Evolutionary conservation across 2,888 invertebrate species (phyloP), one percentile per base, ranked within the genome.

Genomic region (Scotopteryx bipunctaria): DNA sequence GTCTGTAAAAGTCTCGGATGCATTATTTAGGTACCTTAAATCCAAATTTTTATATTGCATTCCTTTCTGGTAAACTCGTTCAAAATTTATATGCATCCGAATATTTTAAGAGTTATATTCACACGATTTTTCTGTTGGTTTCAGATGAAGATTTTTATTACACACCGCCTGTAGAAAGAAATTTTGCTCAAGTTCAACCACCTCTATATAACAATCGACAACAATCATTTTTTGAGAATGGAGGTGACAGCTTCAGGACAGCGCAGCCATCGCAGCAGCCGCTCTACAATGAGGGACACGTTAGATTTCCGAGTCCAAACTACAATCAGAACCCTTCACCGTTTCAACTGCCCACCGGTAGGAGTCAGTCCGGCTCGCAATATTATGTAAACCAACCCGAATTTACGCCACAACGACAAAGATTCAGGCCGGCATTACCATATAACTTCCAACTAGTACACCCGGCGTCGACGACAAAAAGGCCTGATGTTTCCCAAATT

Each of bases 401-500:
- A 65, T 83, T 86, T 61, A 71, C 81, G 41, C 63, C 81, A 38
- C 88, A 81, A 60, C 73, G 83, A 43, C 86, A 82, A 67, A 82
- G 84, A 61, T 86, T 82, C 61, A 81, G 85, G 70, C 88, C 85
- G 44, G 78, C 86, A 16, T 64, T 83, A 53, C 89, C 90, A 37
- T 88, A 80, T 50, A 91, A 89, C 60, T 90, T 78, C 65, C 89
- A 91, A 74, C 69, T 86, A 57, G 75, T 83, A 38, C 88, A 90
- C 57, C 87, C 88, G 45, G 87, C 88, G 3, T 86, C 91, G 21
- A 92, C 91, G 25, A 92, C 92, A 2, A 89, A 91, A 68, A 83
- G 89, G 67, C 93, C 93, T 29, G 92, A 92, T 59, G 83, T 87
- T 51, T 84, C 92, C 55, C 87, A 91, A 65, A 91, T 92, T 61